Base-by-base conservation (phyloP, 2,888 invertebrate species). In the Cremastinae sp. region DNA sequence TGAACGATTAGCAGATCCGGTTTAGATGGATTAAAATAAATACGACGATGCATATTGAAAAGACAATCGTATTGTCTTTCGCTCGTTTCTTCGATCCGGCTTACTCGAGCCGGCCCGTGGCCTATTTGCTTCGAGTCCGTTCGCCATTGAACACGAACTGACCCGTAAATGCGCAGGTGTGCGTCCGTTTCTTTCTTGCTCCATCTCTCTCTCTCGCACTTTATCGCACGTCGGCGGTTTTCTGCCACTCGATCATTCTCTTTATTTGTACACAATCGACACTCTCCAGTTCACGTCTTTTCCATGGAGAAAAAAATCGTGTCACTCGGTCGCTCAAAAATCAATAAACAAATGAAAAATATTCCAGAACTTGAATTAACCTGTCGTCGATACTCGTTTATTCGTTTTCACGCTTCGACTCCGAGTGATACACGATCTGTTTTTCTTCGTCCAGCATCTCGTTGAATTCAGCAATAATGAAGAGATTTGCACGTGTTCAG, bases 51-150 rank as follows among this genome's bases (percentile, higher is more conserved):
- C 5, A 12, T 41, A 2, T 45, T 12, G 45, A 45, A 45, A 45
- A 0, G 12, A 12, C 45, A 14, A 12, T 12, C 12, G 45, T 45
- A 10, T 10, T 45, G 45, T 45, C 45, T 45, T 28, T n/a, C n/a
- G 28, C 5, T 5, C 12, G n/a, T 22, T 0, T 51, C 51, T 22
- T 51, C 51, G 51, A 51, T 51, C 51, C n/a, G 51, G 22, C 10
- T 12, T 18, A 18, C 51, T 20, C 51, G 51, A 51, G 51, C 2
- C 51, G n/a, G 9, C 38, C 9, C 58, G 14, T 14, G 38, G 58
- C 58, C 58, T 58, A 58, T 58, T 58, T 58, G 36, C 58, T 12
- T 14, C 16, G 14, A 8, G 58, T 43, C 22, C n/a, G 5, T 58
- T 58, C 22, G 51, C 22, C 51, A 22, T 16, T 43, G 36, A 43